phyloP scores from a whole-genome alignment of 2,113 vertebrate genomes.

The Muntiacus muntjak region DNA sequence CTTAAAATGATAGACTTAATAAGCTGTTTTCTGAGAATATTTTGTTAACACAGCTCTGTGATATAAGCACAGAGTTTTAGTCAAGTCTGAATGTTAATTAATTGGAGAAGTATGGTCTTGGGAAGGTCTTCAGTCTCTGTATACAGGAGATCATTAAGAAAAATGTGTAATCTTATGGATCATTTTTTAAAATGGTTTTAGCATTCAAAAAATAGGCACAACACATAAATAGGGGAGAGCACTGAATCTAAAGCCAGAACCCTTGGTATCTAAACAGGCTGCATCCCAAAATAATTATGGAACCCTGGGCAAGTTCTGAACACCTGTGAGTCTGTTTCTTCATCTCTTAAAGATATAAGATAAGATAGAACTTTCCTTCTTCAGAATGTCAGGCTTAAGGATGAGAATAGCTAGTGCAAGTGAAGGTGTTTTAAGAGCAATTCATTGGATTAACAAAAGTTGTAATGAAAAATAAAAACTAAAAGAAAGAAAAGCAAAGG shows the following conservation, averaged over 20 bases:
- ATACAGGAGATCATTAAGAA: not conserved
- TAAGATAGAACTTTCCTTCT: not conserved
- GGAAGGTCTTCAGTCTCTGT: conserved; percentile 10
- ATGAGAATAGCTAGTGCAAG: not conserved
- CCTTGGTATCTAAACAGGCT: not conserved
- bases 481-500: not conserved
- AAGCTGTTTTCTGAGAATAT: conserved; percentile 44
- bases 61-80: conserved; percentile 30
- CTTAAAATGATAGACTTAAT: conserved; percentile 64
- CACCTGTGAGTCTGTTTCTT: not conserved
- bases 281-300: not conserved
- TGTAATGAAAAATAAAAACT: not conserved
- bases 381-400: not conserved
- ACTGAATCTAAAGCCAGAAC: not conserved
- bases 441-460: not conserved
- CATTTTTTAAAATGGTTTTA: not conserved
- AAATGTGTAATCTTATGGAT: not conserved
- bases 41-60: conserved; percentile 47
- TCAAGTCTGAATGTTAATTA: conserved; percentile 38
- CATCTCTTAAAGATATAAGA: not conserved
- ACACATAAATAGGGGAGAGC: not conserved
- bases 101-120: not conserved
- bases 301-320: not conserved
- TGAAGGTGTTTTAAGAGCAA: not conserved
- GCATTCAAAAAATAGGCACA: not conserved